Conservation (phyloP, 2,888 invertebrate genomes). For the Drosophila robusta region DNA sequence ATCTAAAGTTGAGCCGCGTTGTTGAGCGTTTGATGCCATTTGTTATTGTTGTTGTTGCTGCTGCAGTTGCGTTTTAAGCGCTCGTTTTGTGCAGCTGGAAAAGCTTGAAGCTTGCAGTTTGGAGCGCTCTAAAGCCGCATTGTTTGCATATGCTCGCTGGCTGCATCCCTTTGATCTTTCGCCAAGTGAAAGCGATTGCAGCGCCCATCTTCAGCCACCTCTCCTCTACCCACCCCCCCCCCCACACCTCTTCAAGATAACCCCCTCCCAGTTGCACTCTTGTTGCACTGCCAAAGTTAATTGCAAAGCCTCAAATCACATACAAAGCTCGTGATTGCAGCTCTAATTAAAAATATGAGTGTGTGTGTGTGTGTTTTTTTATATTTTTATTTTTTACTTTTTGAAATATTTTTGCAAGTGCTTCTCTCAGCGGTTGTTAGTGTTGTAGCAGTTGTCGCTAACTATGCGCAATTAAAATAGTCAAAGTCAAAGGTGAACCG, state of each 20-base stretch:
- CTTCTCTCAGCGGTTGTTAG: slow-evolving; percentile 2
- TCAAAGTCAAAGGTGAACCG: slow-evolving; percentile 34
- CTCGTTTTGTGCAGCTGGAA: slow-evolving; percentile 25
- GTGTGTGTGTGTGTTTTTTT: slow-evolving; percentile 17
- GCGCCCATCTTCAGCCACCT: slow-evolving; percentile 11
- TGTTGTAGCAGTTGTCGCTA: slow-evolving; percentile 9
- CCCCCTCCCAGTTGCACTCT: slow-evolving; percentile 36
- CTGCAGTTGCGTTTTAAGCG: slow-evolving; percentile 64
- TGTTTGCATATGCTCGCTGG: slow-evolving; percentile 73
- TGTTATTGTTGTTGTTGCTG: slow-evolving; percentile 61
- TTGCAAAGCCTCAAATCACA: slow-evolving; percentile 62
- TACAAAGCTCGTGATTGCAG: slow-evolving; percentile 8
- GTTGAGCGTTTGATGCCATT: slow-evolving; percentile 62
- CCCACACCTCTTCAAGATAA: slow-evolving; percentile 16
- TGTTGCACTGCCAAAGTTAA: slow-evolving; percentile 68
- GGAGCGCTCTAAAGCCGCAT: slow-evolving; percentile 55
- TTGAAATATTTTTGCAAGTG: slow-evolving; percentile 19
- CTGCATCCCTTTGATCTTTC: slow-evolving; percentile 68
- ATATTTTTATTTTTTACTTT: slow-evolving; percentile 18
- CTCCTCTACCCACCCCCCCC: background rate
- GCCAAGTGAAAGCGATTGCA: slow-evolving; percentile 78
- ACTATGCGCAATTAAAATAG: slow-evolving; percentile 62
- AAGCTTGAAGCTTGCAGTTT: slow-evolving; percentile 43
- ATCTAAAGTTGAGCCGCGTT: slow-evolving; percentile 52
- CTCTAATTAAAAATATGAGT: slow-evolving; percentile 68